phyloP scores from a whole-genome alignment of 2,113 vertebrate species.

The Casuarius casuarius region DNA sequence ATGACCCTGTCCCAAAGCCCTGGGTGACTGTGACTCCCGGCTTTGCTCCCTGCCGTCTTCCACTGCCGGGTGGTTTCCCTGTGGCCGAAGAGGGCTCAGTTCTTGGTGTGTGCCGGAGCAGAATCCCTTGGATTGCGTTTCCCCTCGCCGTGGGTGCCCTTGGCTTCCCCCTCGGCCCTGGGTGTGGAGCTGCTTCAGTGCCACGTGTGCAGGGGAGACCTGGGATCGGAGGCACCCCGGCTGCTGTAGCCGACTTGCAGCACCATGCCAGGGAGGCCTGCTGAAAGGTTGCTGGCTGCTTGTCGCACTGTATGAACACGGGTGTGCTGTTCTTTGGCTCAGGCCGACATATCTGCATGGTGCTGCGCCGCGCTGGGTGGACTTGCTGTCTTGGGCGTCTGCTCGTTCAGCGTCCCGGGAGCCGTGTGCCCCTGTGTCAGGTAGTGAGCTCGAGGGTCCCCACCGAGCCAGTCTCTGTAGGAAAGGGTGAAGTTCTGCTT shows the following conservation, averaged over 20 bases:
- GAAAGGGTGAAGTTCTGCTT: too few relatives aligned
- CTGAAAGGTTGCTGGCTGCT: background rate
- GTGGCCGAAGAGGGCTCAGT: background rate
- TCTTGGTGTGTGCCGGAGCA: background rate
- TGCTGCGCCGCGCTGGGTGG: background rate
- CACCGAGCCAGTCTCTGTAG: background rate
- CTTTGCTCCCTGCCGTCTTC: background rate
- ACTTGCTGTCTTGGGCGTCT: rapidly evolving
- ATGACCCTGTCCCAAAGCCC: background rate
- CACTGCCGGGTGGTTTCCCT: background rate
- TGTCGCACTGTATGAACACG: background rate
- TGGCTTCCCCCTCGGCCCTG: background rate
- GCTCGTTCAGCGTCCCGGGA: background rate
- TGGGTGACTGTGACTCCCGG: background rate
- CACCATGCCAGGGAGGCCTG: background rate
- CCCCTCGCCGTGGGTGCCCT: background rate
- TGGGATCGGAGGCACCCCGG: background rate
- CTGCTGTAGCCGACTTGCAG: background rate
- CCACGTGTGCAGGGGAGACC: too few relatives aligned
- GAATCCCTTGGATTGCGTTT: background rate
- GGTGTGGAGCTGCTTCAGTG: rapidly evolving
- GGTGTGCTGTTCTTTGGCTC: background rate
- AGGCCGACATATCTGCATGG: background rate
- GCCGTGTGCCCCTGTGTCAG: background rate
- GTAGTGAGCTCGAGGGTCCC: background rate